These are phyloP conservation scores for Caranx melampygus DNA, from an alignment of 2,113 vertebrate species.

Conservation along the genomic window DNA sequence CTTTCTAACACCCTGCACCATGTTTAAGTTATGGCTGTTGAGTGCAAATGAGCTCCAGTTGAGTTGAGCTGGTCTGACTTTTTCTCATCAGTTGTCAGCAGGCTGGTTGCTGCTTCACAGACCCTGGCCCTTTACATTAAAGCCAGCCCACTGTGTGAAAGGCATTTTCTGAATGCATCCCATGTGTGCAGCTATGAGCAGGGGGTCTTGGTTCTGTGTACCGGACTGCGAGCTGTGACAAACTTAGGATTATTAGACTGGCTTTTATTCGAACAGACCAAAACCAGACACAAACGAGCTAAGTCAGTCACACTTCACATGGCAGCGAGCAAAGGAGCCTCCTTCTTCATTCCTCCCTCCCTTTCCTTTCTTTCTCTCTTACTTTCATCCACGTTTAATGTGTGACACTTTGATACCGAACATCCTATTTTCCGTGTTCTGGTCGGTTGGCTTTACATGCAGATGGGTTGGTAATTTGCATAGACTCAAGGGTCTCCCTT, in stretches of 20 bases:
- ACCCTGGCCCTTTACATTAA: slow-evolving; percentile 55
- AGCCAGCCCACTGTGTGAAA: slow-evolving; percentile 41
- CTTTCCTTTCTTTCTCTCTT: slow-evolving; percentile 39
- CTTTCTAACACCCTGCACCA: slow-evolving; percentile 30
- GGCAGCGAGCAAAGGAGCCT: slow-evolving; percentile 50
- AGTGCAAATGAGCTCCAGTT: slow-evolving; percentile 63
- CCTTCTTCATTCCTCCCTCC: slow-evolving; percentile 26
- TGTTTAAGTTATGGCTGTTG: slow-evolving; percentile 52
- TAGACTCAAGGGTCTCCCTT: slow-evolving; percentile 72
- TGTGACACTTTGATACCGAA: slow-evolving; percentile 78
- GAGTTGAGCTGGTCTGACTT: slow-evolving; percentile 48
- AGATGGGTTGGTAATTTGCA: slow-evolving; percentile 76
- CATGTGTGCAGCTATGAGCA: slow-evolving; percentile 39
- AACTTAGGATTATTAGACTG: slow-evolving; percentile 67
- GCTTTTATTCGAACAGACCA: slow-evolving; percentile 67
- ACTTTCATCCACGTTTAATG: slow-evolving; percentile 74
- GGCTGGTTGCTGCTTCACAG: slow-evolving; percentile 54
- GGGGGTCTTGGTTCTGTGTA: slow-evolving; percentile 59
- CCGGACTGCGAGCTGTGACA: slow-evolving; percentile 67
- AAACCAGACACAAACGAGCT: slow-evolving; percentile 60
- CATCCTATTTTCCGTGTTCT: slow-evolving; percentile 74
- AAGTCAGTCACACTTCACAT: slow-evolving; percentile 71
- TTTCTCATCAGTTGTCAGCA: slow-evolving; percentile 55
- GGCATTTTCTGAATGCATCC: slow-evolving; percentile 51
- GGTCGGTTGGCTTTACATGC: slow-evolving; percentile 73